Conservation (phyloP, 92 coral and sea anemone genomes). For the Actinostola sp. region DNA sequence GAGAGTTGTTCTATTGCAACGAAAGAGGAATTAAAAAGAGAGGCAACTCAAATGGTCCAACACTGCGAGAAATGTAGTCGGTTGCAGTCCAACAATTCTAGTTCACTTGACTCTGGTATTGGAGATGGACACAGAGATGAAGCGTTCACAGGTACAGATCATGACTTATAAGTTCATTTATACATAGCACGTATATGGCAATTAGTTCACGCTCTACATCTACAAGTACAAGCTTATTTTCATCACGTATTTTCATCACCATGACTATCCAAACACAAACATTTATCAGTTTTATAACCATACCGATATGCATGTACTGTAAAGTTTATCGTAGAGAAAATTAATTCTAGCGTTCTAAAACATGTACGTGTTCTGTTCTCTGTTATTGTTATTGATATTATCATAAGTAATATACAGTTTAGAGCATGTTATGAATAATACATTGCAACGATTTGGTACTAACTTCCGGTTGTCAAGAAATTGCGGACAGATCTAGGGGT, state of each 20-base stretch:
- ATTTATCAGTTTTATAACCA: no score
- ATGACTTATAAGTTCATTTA: no score
- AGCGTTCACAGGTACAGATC: constrained; percentile 2
- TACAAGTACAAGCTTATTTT: no score
- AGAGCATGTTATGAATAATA: background rate
- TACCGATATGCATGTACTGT: no score
- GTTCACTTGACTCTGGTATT: constrained; percentile 8
- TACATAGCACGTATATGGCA: no score
- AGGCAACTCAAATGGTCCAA: background rate
- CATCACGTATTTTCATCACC: no score
- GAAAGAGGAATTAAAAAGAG: background rate
- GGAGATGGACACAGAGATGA: constrained; percentile 19
- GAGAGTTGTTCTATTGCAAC: constrained; percentile 2
- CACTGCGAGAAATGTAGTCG: constrained; percentile 20
- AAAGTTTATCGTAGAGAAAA: no score
- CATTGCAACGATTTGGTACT: background rate
- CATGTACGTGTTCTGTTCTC: background rate
- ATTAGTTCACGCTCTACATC: no score
- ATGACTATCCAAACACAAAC: no score
- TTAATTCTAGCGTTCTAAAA: background rate
- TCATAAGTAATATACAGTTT: background rate
- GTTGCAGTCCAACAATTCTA: constrained; percentile 3
- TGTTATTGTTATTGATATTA: background rate
- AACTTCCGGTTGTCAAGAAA: background rate
- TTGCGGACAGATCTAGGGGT: background rate